Conservation (phyloP, 2,113 vertebrate genomes). For the Tor tambroides region DNA sequence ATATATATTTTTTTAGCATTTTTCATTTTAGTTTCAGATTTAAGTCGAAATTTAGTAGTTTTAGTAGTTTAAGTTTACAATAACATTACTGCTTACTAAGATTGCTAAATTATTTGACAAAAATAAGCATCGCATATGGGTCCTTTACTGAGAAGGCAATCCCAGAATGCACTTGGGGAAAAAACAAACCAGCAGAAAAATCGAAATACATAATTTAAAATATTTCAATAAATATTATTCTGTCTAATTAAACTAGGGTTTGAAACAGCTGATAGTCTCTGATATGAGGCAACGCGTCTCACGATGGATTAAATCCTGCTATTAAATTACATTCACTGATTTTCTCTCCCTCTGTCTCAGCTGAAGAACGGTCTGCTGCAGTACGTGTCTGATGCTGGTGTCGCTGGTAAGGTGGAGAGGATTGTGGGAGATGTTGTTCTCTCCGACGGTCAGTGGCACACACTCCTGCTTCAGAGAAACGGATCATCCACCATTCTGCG, state of each 20-base stretch:
- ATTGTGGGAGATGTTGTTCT: conserved; percentile 81
- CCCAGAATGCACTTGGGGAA: neutral
- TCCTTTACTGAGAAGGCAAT: neutral
- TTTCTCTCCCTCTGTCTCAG: conserved; percentile 65
- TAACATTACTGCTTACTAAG: neutral
- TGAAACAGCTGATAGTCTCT: neutral
- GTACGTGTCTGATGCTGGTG: conserved; percentile 89
- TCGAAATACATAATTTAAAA: neutral
- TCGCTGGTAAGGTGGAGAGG: conserved; percentile 92
- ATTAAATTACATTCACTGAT: neutral
- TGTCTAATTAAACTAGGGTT: neutral
- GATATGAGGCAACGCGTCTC: too few species aligned
- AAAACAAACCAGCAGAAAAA: neutral
- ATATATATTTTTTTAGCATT: too few species aligned
- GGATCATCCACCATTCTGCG: conserved; percentile 80
- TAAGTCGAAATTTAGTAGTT: neutral
- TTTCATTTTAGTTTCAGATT: too few species aligned
- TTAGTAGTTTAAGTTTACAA: neutral
- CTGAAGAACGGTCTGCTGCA: conserved; percentile 91
- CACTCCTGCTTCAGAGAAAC: conserved; percentile 83
- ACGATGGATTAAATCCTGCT: too few species aligned
- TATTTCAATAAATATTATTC: neutral
- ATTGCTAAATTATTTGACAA: neutral
- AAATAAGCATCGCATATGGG: neutral
- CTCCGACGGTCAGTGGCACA: conserved; percentile 94